Evolutionary conservation across 2,113 vertebrate genomes (phyloP).

Genomic region (Muntiacus reevesi): DNA sequence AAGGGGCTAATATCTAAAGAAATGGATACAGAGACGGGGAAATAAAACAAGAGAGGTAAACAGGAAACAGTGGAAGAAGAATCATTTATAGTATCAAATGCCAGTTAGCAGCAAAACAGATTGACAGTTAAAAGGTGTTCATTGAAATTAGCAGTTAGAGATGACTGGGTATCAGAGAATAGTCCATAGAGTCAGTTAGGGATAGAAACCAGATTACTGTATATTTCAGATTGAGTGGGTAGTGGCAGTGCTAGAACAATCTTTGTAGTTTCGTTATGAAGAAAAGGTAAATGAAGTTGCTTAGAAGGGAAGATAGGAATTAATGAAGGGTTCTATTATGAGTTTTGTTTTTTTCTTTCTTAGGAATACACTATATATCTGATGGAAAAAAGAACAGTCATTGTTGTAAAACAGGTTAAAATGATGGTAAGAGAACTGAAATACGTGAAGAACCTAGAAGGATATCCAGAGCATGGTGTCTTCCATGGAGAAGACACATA

Average conservation of each 20-base stretch:
- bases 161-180: not conserved
- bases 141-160: not conserved
- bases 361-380: not conserved
- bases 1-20: not conserved
- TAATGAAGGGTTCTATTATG: not conserved
- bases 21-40: not conserved
- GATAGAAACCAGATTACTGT: not conserved
- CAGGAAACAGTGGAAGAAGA: not conserved
- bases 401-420: not conserved
- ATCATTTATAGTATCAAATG: not conserved
- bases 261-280: not conserved
- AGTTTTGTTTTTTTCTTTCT: not conserved
- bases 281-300: not conserved
- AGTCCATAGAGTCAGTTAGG: not conserved
- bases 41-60: not conserved
- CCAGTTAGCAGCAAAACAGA: not conserved
- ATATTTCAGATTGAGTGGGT: not conserved
- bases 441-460: not conserved
- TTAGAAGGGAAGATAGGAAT: not conserved
- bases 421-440: not conserved
- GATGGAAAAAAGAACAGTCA: not conserved
- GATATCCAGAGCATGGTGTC: not conserved
- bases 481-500: not conserved
- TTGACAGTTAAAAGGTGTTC: not conserved
- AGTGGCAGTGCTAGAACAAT: not conserved